Conservation (phyloP, 2,113 vertebrate species). For the Zosterops lateralis region DNA sequence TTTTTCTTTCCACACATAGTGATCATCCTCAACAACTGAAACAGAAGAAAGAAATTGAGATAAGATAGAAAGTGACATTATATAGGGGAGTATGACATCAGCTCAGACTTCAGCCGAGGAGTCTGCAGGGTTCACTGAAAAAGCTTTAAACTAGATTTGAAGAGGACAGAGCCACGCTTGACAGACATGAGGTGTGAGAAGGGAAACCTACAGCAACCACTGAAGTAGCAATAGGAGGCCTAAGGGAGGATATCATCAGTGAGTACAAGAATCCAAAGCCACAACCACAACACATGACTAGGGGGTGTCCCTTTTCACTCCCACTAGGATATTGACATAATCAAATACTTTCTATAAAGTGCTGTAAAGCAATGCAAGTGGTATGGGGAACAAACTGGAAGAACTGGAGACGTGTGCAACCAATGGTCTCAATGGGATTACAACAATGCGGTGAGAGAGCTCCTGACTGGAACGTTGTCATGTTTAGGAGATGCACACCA, state of each 20-base stretch:
- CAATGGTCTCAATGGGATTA: not conserved
- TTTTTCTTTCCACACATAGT: not conserved
- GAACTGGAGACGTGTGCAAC: not conserved
- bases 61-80: not conserved
- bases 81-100: not conserved
- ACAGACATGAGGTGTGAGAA: not conserved
- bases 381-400: not conserved
- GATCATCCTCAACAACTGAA: not conserved
- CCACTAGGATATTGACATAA: rapidly evolving
- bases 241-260: not conserved
- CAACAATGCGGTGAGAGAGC: not conserved
- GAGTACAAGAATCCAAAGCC: not conserved
- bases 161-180: not conserved
- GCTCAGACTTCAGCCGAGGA: not conserved
- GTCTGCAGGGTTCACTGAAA: not conserved
- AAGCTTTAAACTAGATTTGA: not conserved
- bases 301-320: not conserved
- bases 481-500: not conserved
- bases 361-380: not conserved
- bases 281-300: not conserved
- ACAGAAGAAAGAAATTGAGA: not conserved
- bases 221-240: not conserved
- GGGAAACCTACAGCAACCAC: not conserved
- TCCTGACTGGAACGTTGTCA: not conserved
- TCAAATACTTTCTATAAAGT: not conserved